Percentiles rank a stretch among this genome's conserved stretches.
These are phyloP conservation scores for Apocheima hispidaria DNA, from an alignment of 2,888 invertebrate species.

Conservation along the genomic window DNA sequence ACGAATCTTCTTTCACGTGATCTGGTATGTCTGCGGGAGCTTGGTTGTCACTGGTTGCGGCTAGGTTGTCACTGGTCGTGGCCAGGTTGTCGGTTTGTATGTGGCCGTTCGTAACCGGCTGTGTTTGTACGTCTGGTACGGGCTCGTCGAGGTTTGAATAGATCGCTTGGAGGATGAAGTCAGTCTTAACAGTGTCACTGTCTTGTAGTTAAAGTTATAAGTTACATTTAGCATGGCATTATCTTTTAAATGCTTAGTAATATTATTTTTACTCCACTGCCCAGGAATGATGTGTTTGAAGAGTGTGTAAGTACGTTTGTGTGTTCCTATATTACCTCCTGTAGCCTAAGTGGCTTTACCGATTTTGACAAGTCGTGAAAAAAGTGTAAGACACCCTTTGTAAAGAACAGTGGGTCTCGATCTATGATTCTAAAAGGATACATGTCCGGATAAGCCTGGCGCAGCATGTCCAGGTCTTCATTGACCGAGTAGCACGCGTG, in stretches of 20 bases:
- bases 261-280: too few species aligned
- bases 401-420: too few species aligned
- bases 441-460: slow-evolving; percentile 88
- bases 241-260: too few species aligned
- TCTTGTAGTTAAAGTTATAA: slow-evolving; percentile 36
- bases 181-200: slow-evolving; percentile 85
- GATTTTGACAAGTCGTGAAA: too few species aligned
- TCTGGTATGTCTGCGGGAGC: slow-evolving; percentile 68
- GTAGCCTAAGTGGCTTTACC: too few species aligned
- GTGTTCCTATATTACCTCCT: too few species aligned
- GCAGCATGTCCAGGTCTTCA: slow-evolving; percentile 88
- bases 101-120: slow-evolving; percentile 61
- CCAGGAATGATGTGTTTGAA: too few species aligned
- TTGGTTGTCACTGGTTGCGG: slow-evolving; percentile 47
- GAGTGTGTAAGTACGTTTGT: too few species aligned
- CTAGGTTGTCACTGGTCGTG: slow-evolving; percentile 44
- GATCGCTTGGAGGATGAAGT: slow-evolving; percentile 84
- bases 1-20: slow-evolving; percentile 74
- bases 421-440: slow-evolving; percentile 87
- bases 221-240: too few species aligned
- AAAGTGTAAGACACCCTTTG: too few species aligned
- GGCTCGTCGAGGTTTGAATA: slow-evolving; percentile 78
- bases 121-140: slow-evolving; percentile 52
- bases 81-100: slow-evolving; percentile 43
- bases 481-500: slow-evolving; percentile 88